phyloP scores from a whole-genome alignment of 2,113 vertebrate genomes.

The Tragulus kanchil region DNA sequence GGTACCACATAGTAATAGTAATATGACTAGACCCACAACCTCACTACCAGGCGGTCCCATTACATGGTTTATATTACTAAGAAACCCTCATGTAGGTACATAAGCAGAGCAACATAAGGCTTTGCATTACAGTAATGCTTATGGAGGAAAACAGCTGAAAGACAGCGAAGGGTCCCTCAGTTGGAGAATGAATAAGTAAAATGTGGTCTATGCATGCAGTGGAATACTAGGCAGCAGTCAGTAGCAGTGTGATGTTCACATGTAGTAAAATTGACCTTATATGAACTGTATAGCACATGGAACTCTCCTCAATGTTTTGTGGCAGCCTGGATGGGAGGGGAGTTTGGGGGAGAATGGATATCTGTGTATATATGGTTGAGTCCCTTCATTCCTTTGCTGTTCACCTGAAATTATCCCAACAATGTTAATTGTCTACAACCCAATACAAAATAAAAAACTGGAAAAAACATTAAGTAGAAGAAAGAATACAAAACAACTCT shows the following conservation, averaged over 20 bases:
- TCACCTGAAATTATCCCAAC: background rate
- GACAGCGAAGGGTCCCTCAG: background rate
- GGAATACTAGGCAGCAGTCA: background rate
- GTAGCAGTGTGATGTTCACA: background rate
- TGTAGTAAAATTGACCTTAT: background rate
- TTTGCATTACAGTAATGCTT: background rate
- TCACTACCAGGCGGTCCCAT: background rate
- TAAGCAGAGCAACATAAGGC: background rate
- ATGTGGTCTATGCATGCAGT: background rate
- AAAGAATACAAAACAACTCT: constrained; percentile 21
- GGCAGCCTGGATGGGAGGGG: background rate
- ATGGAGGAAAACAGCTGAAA: background rate
- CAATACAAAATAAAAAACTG: background rate
- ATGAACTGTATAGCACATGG: background rate
- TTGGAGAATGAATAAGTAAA: background rate
- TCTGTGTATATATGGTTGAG: background rate
- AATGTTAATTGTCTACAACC: background rate
- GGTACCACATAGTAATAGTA: background rate
- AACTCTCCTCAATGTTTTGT: background rate
- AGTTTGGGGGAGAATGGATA: background rate
- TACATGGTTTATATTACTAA: background rate
- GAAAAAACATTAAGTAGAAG: background rate
- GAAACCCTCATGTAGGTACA: background rate
- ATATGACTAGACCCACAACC: background rate
- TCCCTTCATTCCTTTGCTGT: background rate